Percentiles rank a stretch among this genome's conserved stretches.
Conservation (phyloP, 2,888 invertebrate genomes). For the Pyrochroa serraticornis region DNA sequence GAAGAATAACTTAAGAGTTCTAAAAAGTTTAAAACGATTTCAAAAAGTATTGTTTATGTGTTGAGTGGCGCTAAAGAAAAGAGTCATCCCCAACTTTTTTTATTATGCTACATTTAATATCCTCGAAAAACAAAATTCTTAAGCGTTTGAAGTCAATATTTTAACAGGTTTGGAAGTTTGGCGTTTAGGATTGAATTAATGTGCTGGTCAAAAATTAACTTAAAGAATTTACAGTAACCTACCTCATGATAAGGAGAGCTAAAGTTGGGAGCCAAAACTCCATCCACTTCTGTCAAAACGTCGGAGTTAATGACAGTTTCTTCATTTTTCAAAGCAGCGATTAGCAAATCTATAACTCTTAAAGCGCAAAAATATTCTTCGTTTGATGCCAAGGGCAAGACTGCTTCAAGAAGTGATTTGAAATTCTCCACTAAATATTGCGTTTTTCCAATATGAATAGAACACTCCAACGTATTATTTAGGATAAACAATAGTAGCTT, state of each 20-base stretch:
- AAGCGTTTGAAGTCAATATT: no score
- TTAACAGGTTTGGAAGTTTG: no score
- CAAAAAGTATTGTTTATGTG: no score
- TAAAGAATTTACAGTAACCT: no score
- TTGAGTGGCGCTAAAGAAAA: no score
- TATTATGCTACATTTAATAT: no score
- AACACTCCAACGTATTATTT: conserved; percentile 64
- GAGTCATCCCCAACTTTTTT: no score
- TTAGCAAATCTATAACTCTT: conserved; percentile 63
- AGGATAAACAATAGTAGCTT: conserved; percentile 61
- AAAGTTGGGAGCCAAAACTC: conserved; percentile 66
- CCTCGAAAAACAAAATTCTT: no score
- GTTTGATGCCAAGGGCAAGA: conserved; percentile 60
- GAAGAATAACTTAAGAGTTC: no score
- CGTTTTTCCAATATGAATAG: conserved; percentile 63
- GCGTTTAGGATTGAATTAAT: no score
- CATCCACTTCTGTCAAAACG: conserved; percentile 60
- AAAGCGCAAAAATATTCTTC: conserved; percentile 61
- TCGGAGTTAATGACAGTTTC: conserved; percentile 57
- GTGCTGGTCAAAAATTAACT: no score
- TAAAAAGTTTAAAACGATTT: no score
- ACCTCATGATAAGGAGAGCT: conserved; percentile 73
- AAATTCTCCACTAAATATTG: conserved; percentile 60
- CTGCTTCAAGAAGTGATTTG: conserved; percentile 56
- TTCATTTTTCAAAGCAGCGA: conserved; percentile 60